Base-by-base conservation (phyloP, 53 echinoderm and acorn worm genomes). In the Zoroaster sp. region DNA sequence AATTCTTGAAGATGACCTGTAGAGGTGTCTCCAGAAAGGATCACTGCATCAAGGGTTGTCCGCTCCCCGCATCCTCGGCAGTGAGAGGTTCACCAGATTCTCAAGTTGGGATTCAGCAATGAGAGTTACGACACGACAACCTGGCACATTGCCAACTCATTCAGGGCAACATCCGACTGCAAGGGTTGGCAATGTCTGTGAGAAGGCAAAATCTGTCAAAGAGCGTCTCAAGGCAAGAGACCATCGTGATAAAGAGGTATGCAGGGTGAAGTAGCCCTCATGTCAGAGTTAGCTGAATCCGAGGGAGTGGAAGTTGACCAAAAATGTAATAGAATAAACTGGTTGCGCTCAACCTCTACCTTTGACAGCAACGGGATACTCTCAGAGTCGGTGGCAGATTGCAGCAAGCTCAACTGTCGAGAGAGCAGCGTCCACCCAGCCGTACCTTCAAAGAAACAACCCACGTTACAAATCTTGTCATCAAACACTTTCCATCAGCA, bases 111-210 rank as follows among this genome's bases (percentile, higher is more conserved):
- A n/a, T n/a, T n/a, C n/a, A n/a, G n/a, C n/a, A n/a, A n/a, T n/a
- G n/a, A n/a, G n/a, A n/a, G n/a, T n/a, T n/a, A n/a, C n/a, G n/a
- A n/a, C n/a, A n/a, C n/a, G n/a, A n/a, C n/a, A n/a, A n/a, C n/a
- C n/a, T n/a, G n/a, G n/a, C n/a, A n/a, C n/a, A n/a, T n/a, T n/a
- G n/a, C n/a, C n/a, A n/a, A n/a, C n/a, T n/a, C n/a, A n/a, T n/a
- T n/a, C n/a, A n/a, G n/a, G n/a, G n/a, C n/a, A n/a, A n/a, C n/a
- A n/a, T n/a, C n/a, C n/a, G n/a, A n/a, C n/a, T n/a, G n/a, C n/a
- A n/a, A 87, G 28, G 89, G 86, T 37, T 93, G 93, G 93, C 93
- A 93, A n/a, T 54, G 39, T 86, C 59, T 93, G 93, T 74, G 67
- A 88, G 36, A 51, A 83, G 51, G 66, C 77, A 43, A 87, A 59